Evolutionary conservation across 2,888 invertebrate genomes (phyloP).

Genomic region (Philopedon plagiatum): DNA sequence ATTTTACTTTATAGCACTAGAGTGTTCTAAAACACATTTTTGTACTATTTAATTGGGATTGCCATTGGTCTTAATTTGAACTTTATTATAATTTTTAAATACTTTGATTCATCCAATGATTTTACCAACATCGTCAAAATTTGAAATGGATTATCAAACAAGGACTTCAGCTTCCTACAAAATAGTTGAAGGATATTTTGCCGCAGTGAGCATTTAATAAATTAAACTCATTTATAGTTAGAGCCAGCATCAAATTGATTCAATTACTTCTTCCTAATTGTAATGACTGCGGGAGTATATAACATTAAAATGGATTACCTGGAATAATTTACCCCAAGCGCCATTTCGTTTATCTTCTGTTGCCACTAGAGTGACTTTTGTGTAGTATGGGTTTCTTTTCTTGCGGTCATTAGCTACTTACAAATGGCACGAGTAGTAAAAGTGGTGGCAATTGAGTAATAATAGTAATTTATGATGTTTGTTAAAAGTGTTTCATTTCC

Average conservation of each 20-base stretch:
- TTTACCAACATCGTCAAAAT: no score
- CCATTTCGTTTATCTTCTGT: constrained; percentile 26
- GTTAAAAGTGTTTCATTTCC: no score
- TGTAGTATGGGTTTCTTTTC: constrained; percentile 1
- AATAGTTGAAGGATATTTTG: neutral
- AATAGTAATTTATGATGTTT: no score
- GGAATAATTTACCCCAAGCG: constrained; percentile 25
- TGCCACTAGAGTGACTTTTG: constrained; percentile 24
- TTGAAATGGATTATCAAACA: no score
- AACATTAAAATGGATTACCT: constrained; percentile 36
- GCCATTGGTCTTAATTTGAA: no score
- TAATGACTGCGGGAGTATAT: constrained; percentile 28
- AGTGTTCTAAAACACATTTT: no score
- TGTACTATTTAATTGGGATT: no score
- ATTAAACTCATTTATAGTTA: constrained; percentile 31
- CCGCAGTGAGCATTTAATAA: constrained; percentile 2
- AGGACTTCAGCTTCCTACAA: neutral
- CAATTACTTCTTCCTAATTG: constrained; percentile 40
- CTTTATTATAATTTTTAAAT: no score
- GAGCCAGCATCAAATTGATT: constrained; percentile 24
- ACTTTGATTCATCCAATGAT: no score
- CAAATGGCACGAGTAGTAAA: no score
- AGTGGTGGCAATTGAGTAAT: no score
- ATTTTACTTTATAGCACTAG: no score
- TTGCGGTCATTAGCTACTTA: neutral